phyloP scores from a whole-genome alignment of 1,140 invertebrate genomes.

The Microvelia longipes region DNA sequence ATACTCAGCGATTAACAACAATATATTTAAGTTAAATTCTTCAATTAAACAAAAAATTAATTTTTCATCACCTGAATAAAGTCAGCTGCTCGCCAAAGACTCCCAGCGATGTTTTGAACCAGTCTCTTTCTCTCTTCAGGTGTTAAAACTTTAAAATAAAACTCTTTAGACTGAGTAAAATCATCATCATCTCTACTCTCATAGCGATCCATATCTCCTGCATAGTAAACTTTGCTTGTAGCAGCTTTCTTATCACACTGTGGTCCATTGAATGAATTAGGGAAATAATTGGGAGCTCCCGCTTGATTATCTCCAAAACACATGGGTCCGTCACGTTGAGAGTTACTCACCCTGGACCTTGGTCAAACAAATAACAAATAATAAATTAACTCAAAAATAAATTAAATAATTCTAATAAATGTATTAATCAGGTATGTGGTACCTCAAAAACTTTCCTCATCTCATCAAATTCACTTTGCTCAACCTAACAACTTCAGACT shows the following conservation, averaged over 20 bases:
- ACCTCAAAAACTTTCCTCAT: no score
- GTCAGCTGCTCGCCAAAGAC: constrained; percentile 56
- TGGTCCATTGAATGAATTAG: constrained; percentile 85
- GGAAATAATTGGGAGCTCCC: constrained; percentile 85
- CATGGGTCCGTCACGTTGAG: constrained; percentile 75
- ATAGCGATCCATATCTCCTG: constrained; percentile 4
- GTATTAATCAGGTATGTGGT: no score
- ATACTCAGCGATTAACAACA: no score
- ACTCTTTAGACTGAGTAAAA: constrained; percentile 62
- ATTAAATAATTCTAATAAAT: no score
- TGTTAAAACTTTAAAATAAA: constrained; percentile 68
- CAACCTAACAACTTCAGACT: no score
- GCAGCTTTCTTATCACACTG: constrained; percentile 37
- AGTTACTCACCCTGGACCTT: constrained; percentile 46
- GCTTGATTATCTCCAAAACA: constrained; percentile 44
- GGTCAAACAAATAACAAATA: no score
- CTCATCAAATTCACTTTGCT: no score
- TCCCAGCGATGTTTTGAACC: constrained; percentile 63
- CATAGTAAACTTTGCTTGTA: constrained; percentile 18
- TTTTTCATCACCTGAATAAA: constrained; percentile 65
- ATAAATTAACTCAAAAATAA: no score
- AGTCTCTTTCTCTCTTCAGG: constrained; percentile 52
- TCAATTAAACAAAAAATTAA: no score
- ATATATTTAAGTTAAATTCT: no score
- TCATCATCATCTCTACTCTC: constrained; percentile 80